A percentile compares a stretch with the other conserved stretches of the same genome.
These are phyloP conservation scores for Mechanitis mazaeus DNA, from an alignment of 2,888 invertebrate genomes.

Conservation along the genomic window DNA sequence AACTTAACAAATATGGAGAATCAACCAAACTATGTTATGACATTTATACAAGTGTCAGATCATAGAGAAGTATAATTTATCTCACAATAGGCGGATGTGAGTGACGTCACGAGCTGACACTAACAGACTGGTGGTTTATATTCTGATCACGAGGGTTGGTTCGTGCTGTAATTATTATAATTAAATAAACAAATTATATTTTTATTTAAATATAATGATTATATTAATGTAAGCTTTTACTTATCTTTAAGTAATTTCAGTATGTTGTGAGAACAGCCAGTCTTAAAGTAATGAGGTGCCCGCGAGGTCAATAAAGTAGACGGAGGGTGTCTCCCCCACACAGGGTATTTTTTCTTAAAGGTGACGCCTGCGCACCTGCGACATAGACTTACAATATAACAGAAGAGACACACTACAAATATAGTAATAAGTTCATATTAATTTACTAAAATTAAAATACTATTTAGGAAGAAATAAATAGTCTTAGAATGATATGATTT, in stretches of 20 bases:
- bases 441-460: too few species aligned
- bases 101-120: conserved; percentile 34
- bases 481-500: too few species aligned
- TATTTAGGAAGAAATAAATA: too few species aligned
- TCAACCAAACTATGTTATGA: too few species aligned
- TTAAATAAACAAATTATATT: conserved; percentile 1
- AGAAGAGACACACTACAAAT: conserved; percentile 29
- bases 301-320: conserved; percentile 17
- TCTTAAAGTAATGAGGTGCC: neutral
- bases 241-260: neutral
- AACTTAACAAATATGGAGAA: too few species aligned
- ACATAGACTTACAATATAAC: conserved; percentile 36
- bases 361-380: conserved; percentile 65
- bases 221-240: too few species aligned
- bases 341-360: conserved; percentile 62
- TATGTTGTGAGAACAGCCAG: neutral
- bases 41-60: too few species aligned
- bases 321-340: conserved; percentile 42
- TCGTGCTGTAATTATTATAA: conserved; percentile 12
- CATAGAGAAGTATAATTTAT: conserved; percentile 1
- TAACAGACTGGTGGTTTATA: conserved; percentile 36
- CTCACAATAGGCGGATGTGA: conserved; percentile 34
- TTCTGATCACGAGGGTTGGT: conserved; percentile 25
- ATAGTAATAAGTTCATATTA: too few species aligned
- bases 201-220: too few species aligned